These are phyloP conservation scores for Chloroceryle amazona DNA, from an alignment of 2,797 vertebrate genomes.

Conservation along the genomic window DNA sequence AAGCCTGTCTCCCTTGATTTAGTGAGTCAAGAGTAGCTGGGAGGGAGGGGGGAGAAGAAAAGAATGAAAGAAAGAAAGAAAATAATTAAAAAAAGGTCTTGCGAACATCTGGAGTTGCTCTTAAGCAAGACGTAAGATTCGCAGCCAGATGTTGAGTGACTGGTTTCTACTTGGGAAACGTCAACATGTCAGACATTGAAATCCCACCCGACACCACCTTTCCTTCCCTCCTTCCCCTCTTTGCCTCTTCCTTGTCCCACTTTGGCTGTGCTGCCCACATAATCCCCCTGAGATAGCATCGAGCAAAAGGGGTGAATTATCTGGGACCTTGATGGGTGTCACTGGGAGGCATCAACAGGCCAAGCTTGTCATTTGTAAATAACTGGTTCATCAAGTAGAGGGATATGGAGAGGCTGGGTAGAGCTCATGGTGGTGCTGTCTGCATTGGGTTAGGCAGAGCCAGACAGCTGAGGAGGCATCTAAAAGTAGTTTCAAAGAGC, in stretches of 20 bases:
- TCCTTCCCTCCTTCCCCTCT: background rate
- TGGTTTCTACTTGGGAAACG: slow-evolving; percentile 51
- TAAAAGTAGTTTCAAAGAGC: background rate
- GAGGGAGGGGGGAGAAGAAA: background rate
- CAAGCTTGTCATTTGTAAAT: background rate
- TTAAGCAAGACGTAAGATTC: slow-evolving; percentile 53
- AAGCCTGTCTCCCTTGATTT: slow-evolving; percentile 76
- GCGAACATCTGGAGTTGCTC: slow-evolving; percentile 77
- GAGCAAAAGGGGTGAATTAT: background rate
- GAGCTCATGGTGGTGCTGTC: background rate
- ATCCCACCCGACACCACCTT: background rate
- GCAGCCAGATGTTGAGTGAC: slow-evolving; percentile 68
- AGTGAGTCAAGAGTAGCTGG: slow-evolving; percentile 54
- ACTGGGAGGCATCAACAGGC: fast-evolving
- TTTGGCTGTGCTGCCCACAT: background rate
- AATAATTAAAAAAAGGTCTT: slow-evolving; percentile 68
- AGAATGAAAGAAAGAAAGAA: slow-evolving; percentile 65
- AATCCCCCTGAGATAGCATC: background rate
- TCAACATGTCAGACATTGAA: slow-evolving; percentile 39
- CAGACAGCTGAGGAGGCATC: background rate
- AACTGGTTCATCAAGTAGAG: background rate
- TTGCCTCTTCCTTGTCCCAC: background rate
- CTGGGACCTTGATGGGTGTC: background rate
- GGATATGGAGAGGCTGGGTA: background rate
- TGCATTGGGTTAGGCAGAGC: background rate